Base-by-base conservation (phyloP, 1,140 invertebrate species). In the Paramacrobiotus metropolitanus region DNA sequence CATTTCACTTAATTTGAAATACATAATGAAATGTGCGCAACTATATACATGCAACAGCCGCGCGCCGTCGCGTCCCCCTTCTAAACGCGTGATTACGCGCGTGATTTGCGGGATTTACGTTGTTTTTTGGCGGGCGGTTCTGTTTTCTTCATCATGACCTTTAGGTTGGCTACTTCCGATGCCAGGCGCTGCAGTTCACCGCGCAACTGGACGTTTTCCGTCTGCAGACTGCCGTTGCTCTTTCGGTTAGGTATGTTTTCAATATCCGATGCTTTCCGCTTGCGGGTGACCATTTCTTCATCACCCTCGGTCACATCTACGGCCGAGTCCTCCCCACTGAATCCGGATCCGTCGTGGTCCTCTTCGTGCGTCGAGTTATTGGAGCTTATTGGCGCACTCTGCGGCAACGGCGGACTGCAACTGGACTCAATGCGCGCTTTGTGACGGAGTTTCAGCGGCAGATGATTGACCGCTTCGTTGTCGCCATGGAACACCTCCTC, bases 381-480 rank as follows among this genome's bases (percentile, higher is more conserved):
- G 62, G 29, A 59, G 60, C 29, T 24, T 59, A 31, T 48, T 68
- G 62, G 68, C 68, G 21, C 69, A 31, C 62, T n/a, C 18, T 28
- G 61, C 61, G 45, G 61, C 61, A 44, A 66, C 67, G 74, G 68
- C 71, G 84, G 84, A 21, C 82, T 84, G 2, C 80, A 81, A 44
- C 83, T 74, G 0, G 83, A 85, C 0, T 85, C 85, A 48, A 89
- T 76, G 66, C 87, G 83, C n/a, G 83, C 83, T 71, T 92, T 93
- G 77, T 93, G 87, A 65, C 88, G 80, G 60, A 92, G 75, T 71
- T 92, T 92, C 65, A 88, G 81, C 0, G 88, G 88, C 64, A 92
- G 70, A 28, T 55, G 48, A 28, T 55, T 55, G 48, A 20, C 28
- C 15, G 28, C 48, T 28, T 55, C 24, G 15, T 15, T 20, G 29